A percentile compares a stretch with the other conserved stretches of the same genome.
These are phyloP conservation scores for Antedon bifida DNA, from an alignment of 35 echinoderm and acorn worm genomes.

Conservation along the genomic window DNA sequence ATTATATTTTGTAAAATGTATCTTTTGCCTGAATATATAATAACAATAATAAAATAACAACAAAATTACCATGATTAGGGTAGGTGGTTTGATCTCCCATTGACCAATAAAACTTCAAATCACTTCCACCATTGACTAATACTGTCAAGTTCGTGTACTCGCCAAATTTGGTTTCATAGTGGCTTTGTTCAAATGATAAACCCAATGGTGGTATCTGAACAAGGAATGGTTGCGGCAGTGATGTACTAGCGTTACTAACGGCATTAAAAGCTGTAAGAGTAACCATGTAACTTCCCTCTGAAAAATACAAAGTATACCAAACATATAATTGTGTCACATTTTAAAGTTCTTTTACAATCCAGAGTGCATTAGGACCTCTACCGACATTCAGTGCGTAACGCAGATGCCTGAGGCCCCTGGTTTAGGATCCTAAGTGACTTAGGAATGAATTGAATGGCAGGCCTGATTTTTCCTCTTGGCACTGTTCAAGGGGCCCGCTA, in stretches of 20 bases:
- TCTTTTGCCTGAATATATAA: too few species aligned
- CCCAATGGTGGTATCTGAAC: constrained; percentile 55
- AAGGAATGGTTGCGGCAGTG: constrained; percentile 24
- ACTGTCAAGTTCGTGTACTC: constrained; percentile 33
- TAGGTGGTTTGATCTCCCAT: constrained; percentile 97
- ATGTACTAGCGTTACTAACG: constrained; percentile 32
- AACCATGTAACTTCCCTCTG: constrained; percentile 69
- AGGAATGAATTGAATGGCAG: too few species aligned
- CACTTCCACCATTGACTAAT: constrained; percentile 22
- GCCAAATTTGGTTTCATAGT: constrained; percentile 36
- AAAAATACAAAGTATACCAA: constrained; percentile 8
- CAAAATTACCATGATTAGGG: constrained; percentile 26
- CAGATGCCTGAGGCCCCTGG: too few species aligned
- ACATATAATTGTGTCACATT: background rate
- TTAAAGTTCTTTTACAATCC: background rate
- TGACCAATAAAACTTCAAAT: constrained; percentile 78
- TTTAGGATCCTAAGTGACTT: too few species aligned
- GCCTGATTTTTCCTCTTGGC: too few species aligned
- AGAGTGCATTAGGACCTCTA: background rate
- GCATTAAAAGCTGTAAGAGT: constrained; percentile 46
- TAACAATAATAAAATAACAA: background rate
- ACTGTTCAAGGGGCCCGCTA: too few species aligned
- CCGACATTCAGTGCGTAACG: background rate
- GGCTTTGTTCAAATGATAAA: constrained; percentile 17
- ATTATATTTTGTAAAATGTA: too few species aligned